These are phyloP conservation scores for Schizaphis graminum DNA, from an alignment of 2,888 invertebrate species.

Conservation along the genomic window DNA sequence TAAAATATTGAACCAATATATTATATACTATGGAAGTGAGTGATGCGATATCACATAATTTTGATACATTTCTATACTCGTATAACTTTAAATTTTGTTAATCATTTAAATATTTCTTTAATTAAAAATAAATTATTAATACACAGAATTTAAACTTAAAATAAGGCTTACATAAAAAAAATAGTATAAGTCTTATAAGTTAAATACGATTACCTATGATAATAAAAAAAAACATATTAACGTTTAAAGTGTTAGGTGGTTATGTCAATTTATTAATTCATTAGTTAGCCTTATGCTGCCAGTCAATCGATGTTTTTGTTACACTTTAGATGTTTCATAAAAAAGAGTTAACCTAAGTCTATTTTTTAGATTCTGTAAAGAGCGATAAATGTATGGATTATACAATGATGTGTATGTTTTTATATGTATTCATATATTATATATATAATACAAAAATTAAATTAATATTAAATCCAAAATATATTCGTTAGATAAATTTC, in stretches of 20 bases:
- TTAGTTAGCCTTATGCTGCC: not conserved
- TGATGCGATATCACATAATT: not conserved
- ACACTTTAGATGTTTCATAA: not conserved
- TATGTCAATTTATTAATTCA: not conserved
- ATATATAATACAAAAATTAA: not conserved
- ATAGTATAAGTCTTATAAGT: not conserved
- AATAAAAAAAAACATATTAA: not conserved
- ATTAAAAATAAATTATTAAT: not conserved
- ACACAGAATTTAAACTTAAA: not conserved
- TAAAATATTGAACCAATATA: not conserved
- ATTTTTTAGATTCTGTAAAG: too few relatives aligned
- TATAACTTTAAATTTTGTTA: not conserved
- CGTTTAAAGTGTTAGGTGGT: too few relatives aligned
- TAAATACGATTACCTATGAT: not conserved
- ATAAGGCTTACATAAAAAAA: not conserved
- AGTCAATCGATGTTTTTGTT: not conserved
- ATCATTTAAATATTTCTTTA: not conserved
- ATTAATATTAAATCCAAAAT: not conserved
- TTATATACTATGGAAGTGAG: not conserved
- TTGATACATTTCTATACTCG: not conserved
- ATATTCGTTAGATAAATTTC: not conserved
- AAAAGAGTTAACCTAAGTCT: not conserved
- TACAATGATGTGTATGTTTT: not conserved
- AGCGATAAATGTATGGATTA: too few relatives aligned
- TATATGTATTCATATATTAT: not conserved